Percentiles rank a stretch among this genome's conserved stretches.
These are phyloP conservation scores for Lanistes nyassanus DNA, from an alignment of 1,140 invertebrate genomes.

Conservation along the genomic window DNA sequence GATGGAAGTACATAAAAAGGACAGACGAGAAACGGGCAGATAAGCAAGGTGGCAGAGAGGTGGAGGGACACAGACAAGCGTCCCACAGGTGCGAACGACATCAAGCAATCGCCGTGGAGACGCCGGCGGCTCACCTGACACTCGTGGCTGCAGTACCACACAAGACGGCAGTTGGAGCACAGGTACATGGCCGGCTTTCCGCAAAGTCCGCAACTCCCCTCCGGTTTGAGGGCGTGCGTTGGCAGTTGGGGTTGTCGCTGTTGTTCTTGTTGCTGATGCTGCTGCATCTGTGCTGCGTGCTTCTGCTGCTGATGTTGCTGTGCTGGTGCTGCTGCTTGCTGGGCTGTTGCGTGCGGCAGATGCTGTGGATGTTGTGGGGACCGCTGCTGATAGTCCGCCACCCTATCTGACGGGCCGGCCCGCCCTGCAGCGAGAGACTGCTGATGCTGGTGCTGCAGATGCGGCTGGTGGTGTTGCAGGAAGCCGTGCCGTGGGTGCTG, in stretches of 20 bases:
- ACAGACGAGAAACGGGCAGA: too few relatives aligned
- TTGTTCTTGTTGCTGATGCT: constrained; percentile 22
- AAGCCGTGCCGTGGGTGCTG: constrained; percentile 10
- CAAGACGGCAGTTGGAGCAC: constrained; percentile 30
- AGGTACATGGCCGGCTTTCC: constrained; percentile 28
- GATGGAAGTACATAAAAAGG: too few relatives aligned
- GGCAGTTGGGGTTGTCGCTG: constrained; percentile 11
- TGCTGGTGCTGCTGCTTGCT: constrained; percentile 10
- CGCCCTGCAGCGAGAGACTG: background rate
- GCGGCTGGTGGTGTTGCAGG: background rate
- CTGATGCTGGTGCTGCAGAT: constrained; percentile 25
- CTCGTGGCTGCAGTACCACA: constrained; percentile 36
- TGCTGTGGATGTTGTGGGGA: background rate
- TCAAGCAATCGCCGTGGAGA: too few relatives aligned
- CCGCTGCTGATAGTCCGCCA: background rate
- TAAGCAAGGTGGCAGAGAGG: too few relatives aligned
- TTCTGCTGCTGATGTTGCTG: constrained; percentile 19
- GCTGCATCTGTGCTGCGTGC: constrained; percentile 17
- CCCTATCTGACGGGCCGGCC: background rate
- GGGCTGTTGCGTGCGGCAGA: background rate
- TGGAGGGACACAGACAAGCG: too few relatives aligned
- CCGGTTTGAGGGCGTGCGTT: background rate
- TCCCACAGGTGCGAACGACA: too few relatives aligned
- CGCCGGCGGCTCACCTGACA: constrained; percentile 34
- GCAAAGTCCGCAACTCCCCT: constrained; percentile 31